Evolutionary conservation across 2,797 vertebrate species (phyloP), one percentile per base, ranked within the genome.

Genomic region (Apogon hyalosoma): DNA sequence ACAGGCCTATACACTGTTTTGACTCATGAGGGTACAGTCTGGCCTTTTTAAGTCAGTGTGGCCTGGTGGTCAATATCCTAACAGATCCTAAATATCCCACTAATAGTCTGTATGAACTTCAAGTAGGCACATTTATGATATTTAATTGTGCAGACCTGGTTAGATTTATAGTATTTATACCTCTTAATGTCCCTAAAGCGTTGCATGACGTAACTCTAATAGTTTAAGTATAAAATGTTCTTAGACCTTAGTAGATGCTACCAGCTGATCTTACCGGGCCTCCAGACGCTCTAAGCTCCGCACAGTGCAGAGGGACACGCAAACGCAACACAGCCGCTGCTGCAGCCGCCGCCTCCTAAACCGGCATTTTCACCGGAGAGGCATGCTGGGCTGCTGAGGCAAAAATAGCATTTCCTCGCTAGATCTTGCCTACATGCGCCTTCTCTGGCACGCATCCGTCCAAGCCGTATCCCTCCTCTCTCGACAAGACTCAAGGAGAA

Each of bases 321-420:
- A 51, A 64, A 76, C 21, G 56, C 61, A 71, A 21, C 45, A 39
- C 39, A 16, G 48, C 14, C 3, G 64, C 63, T 1, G 33, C 48
- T 40, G 58, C 73, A 12, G 58, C 67, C 13, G 36, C 54, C 52
- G 24, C 69, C 64, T 47, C 54, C 69, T 49, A 50, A 52, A 62
- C 75, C 81, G 63, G 76, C 63, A 45, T 75, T 66, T 62, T 65
- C 68, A 63, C 47, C 71, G 53, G 57, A 65, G 72, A 81, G 75
- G 47, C 80, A 24, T 11, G 83, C 83, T 80, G 83, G 63, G 85
- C 56, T 63, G 73, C 16, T 74, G 75, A 75, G 61, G 77, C 75
- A 80, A 85, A 90, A 91, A 92, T 75, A 88, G 85, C 77, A 60
- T 88, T 79, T 89, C 75, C 80, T 84, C 74, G 45, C 71, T 67